A percentile compares a stretch with the other conserved stretches of the same genome.
Evolutionary conservation across 2,797 vertebrate genomes (phyloP).

Genomic region (Microctenopoma lineatum): DNA sequence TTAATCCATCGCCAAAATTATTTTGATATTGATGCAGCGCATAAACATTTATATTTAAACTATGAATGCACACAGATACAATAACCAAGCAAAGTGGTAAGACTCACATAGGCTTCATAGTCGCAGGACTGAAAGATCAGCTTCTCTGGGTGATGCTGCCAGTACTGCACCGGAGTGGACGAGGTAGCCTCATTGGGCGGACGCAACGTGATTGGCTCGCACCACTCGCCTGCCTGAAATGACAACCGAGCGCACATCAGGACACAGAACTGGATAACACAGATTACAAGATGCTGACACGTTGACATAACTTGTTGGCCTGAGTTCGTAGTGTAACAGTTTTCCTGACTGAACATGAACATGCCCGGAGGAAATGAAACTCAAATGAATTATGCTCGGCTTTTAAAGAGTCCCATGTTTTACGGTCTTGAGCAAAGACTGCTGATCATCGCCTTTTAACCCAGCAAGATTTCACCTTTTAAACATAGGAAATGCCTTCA

Average conservation of each 20-base stretch:
- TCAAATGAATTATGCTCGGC: slow-evolving; percentile 20
- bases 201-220: slow-evolving; percentile 97
- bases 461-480: slow-evolving; percentile 18
- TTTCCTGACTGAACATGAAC: slow-evolving; percentile 28
- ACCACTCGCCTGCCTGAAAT: slow-evolving; percentile 98
- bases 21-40: neutral
- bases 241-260: slow-evolving; percentile 43
- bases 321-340: slow-evolving; percentile 32
- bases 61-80: neutral
- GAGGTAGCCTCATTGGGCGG: slow-evolving; percentile 98
- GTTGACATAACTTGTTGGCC: slow-evolving; percentile 39
- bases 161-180: slow-evolving; percentile 98
- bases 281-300: slow-evolving; percentile 28
- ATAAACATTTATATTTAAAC: neutral
- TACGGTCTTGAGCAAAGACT: slow-evolving; percentile 13
- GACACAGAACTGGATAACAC: slow-evolving; percentile 25
- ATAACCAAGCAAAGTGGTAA: neutral
- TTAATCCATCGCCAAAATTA: neutral
- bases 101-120: slow-evolving; percentile 99
- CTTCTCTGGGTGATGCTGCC: slow-evolving; percentile 99
- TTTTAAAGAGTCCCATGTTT: slow-evolving; percentile 6
- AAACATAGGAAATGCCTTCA: slow-evolving; percentile 32
- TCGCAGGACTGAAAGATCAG: slow-evolving; percentile 99
- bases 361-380: slow-evolving; percentile 50
- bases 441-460: slow-evolving; percentile 5